Percentiles rank a stretch among this genome's conserved stretches.
Evolutionary conservation across 1,140 invertebrate species (phyloP).

Genomic region (Trissolcus basalis): DNA sequence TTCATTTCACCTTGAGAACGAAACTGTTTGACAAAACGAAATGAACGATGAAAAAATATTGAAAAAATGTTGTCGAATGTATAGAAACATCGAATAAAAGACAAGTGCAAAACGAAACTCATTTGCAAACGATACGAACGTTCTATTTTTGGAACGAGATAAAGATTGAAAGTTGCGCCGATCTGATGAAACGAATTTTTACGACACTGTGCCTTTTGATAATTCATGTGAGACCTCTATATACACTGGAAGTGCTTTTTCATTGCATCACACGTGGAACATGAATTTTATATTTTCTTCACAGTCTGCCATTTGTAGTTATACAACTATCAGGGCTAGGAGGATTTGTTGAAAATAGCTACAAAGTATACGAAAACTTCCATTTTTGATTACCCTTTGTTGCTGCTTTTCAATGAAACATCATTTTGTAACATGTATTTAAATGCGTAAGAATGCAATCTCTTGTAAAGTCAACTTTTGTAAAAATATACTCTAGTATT

Average conservation of each 20-base stretch:
- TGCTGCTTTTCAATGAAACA: constrained; percentile 11
- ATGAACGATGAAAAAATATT: constrained; percentile 1
- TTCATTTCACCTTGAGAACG: constrained; percentile 11
- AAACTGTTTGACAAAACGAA: constrained; percentile 12
- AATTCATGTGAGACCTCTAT: background rate
- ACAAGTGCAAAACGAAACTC: constrained; percentile 14
- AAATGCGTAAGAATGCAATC: constrained; percentile 4
- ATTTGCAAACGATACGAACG: constrained; percentile 24
- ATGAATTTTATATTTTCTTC: constrained; percentile 8
- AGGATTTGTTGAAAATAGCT: constrained; percentile 10
- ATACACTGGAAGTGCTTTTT: constrained; percentile 5
- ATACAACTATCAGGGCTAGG: constrained; percentile 40
- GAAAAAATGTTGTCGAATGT: background rate
- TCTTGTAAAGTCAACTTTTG: constrained; percentile 27
- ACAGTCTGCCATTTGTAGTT: constrained; percentile 21
- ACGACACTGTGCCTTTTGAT: constrained; percentile 28
- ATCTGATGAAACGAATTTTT: constrained; percentile 15
- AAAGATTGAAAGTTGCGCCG: constrained; percentile 7
- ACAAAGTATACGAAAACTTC: constrained; percentile 1
- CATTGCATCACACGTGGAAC: too few species aligned
- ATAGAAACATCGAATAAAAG: constrained; percentile 1
- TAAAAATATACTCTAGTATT: constrained; percentile 16
- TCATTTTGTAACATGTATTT: constrained; percentile 31
- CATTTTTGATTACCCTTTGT: too few species aligned
- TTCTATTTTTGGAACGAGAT: constrained; percentile 6